Evolutionary conservation across 2,888 invertebrate genomes (phyloP).

Genomic region (Drosophila dives): DNA sequence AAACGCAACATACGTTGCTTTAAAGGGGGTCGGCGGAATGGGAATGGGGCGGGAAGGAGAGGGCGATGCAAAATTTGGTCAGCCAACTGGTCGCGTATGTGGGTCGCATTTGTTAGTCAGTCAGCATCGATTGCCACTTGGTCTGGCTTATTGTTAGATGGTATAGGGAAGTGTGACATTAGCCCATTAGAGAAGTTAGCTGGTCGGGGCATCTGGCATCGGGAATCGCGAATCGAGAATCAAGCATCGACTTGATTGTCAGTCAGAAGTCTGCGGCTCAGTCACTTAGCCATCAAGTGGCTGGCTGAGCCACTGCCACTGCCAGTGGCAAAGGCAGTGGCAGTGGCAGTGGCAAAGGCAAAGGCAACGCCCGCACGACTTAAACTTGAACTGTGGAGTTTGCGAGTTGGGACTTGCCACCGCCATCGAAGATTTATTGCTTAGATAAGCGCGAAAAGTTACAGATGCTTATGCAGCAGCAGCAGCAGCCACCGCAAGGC

Average conservation of each 20-base stretch:
- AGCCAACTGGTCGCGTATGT: slow-evolving; percentile 77
- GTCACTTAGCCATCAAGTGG: slow-evolving; percentile 70
- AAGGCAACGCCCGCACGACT: slow-evolving; percentile 79
- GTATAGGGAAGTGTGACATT: slow-evolving; percentile 76
- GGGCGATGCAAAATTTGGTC: slow-evolving; percentile 70
- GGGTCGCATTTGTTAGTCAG: slow-evolving; percentile 74
- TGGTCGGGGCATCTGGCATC: slow-evolving; percentile 39
- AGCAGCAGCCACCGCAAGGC: slow-evolving; percentile 74
- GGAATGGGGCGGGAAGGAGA: not conserved
- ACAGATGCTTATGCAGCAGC: slow-evolving; percentile 83
- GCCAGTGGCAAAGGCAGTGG: slow-evolving; percentile 26
- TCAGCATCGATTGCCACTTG: slow-evolving; percentile 38
- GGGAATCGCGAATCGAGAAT: slow-evolving; percentile 50
- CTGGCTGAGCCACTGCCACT: slow-evolving; percentile 16
- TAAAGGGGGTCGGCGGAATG: not conserved
- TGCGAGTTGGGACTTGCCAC: slow-evolving; percentile 72
- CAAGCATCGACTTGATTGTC: slow-evolving; percentile 68
- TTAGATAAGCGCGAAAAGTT: slow-evolving; percentile 83
- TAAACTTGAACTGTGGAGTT: slow-evolving; percentile 42
- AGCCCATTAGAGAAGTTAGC: slow-evolving; percentile 71
- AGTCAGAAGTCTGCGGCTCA: slow-evolving; percentile 61
- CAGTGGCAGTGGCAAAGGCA: slow-evolving; percentile 36
- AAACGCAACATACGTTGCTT: slow-evolving; percentile 28
- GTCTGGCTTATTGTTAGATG: slow-evolving; percentile 55
- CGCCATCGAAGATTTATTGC: slow-evolving; percentile 82